Base-by-base conservation (phyloP, 2,888 invertebrate genomes). In the Acheta domesticus region DNA sequence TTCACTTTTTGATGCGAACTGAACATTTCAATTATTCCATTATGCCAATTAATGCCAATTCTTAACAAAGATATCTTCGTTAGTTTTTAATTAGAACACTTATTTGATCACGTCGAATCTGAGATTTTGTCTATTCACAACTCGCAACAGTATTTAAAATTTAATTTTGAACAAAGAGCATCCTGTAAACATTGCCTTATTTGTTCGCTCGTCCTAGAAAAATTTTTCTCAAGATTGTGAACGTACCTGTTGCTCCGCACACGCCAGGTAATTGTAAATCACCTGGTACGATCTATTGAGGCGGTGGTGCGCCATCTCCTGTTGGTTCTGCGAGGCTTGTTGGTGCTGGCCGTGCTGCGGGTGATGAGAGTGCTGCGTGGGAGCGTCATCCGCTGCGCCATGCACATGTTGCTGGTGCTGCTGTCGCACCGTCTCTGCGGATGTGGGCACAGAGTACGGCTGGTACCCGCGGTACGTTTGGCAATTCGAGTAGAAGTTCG, bases 231-330 rank as follows among this genome's bases (percentile, higher is more conserved):
- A 2, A n/a, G 3, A 5, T 62, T 16, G 16, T 14, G 20, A 11
- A 79, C 76, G 21, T 36, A 82, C 82, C 79, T 81, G 79, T 1
- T 81, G 77, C 74, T 82, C 82, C 11, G 81, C 76, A 21, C 77
- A 79, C 0, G 78, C 79, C 20, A 82, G 19, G 75, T 80, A 82
- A 49, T 77, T 74, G 75, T 82, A 82, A n/a, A 81, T 81, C 4
- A 82, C 76, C 1, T 79, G 82, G 19, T 78, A 78, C 8, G 80
- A 81, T 2, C 79, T 62, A 62, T 62, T 62, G 62, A 62, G 62
- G 14, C 62, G 62, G n/a, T 62, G 62, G 16, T 62, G 62, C 5
- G 62, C 62, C 62, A 62, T 19, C 62, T 49, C 77, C 81, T 73
- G 73, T 82, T 50, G 75, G 79, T 79, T 8, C 79, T 74, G n/a